Evolutionary conservation across 2,113 vertebrate genomes (phyloP).

Genomic region (Pelmatolapia mariae): DNA sequence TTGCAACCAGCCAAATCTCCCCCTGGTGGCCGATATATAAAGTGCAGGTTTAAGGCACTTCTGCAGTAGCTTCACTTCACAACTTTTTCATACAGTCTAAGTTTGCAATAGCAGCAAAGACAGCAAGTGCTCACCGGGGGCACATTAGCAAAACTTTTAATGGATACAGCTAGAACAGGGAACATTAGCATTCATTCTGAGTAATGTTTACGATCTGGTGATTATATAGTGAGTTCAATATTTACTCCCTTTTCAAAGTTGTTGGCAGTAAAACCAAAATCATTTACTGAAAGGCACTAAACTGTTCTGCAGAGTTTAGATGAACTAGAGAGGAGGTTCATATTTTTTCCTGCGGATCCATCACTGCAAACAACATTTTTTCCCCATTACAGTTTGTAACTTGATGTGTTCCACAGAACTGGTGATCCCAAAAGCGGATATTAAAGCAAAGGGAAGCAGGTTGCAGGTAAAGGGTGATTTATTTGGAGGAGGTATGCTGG

Average conservation of each 20-base stretch:
- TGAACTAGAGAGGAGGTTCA: neutral
- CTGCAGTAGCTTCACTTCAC: neutral
- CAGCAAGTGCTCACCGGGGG: neutral
- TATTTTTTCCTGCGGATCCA: rapidly evolving
- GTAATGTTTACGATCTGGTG: neutral
- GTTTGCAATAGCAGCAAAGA: neutral
- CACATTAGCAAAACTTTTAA: neutral
- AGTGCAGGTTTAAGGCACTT: neutral
- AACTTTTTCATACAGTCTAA: neutral
- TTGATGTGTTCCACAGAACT: neutral
- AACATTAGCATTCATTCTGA: neutral
- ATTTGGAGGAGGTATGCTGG: neutral
- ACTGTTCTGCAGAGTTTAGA: neutral
- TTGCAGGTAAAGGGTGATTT: neutral
- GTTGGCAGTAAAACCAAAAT: neutral
- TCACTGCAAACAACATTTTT: neutral
- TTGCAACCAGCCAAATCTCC: neutral
- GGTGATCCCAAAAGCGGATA: neutral
- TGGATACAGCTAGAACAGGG: neutral
- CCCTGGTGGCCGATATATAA: neutral
- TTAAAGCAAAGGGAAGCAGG: neutral
- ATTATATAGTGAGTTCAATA: neutral
- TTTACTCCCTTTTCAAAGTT: neutral
- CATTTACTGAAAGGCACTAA: neutral
- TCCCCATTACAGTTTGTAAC: neutral